Evolutionary conservation across 1,140 invertebrate genomes (phyloP).

Genomic region (Anagrus nilaparvatae): DNA sequence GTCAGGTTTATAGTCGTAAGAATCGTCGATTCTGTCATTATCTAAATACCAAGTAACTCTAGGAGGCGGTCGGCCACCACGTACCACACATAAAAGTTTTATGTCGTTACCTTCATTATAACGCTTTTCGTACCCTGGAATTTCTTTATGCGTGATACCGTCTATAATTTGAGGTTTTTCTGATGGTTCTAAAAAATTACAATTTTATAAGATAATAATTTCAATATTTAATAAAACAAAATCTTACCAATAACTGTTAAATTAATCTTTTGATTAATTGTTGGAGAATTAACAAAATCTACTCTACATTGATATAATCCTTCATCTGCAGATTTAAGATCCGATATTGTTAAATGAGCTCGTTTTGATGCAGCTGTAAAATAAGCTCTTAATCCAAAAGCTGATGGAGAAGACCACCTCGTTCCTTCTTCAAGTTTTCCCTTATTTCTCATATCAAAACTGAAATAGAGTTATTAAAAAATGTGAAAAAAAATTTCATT

Average conservation of each 20-base stretch:
- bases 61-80: slow-evolving; percentile 62
- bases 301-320: slow-evolving; percentile 49
- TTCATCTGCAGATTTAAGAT: slow-evolving; percentile 41
- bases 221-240: too few relatives aligned
- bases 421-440: slow-evolving; percentile 26
- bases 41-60: slow-evolving; percentile 76
- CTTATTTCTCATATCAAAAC: slow-evolving; percentile 38
- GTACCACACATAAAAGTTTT: slow-evolving; percentile 47
- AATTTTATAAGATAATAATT: too few relatives aligned
- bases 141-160: slow-evolving; percentile 34
- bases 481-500: not conserved
- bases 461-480: slow-evolving; percentile 18
- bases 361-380: slow-evolving; percentile 37
- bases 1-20: slow-evolving; percentile 57
- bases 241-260: slow-evolving; percentile 48
- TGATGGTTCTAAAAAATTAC: slow-evolving; percentile 33
- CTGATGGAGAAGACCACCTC: slow-evolving; percentile 37
- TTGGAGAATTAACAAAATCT: slow-evolving; percentile 49
- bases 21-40: slow-evolving; percentile 71
- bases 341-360: slow-evolving; percentile 42
- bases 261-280: slow-evolving; percentile 45
- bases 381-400: slow-evolving; percentile 37
- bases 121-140: slow-evolving; percentile 39
- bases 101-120: slow-evolving; percentile 51
- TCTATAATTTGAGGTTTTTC: slow-evolving; percentile 47